Evolutionary conservation across 2,888 invertebrate species (phyloP).

Genomic region (Scrobipalpa atriplicella): DNA sequence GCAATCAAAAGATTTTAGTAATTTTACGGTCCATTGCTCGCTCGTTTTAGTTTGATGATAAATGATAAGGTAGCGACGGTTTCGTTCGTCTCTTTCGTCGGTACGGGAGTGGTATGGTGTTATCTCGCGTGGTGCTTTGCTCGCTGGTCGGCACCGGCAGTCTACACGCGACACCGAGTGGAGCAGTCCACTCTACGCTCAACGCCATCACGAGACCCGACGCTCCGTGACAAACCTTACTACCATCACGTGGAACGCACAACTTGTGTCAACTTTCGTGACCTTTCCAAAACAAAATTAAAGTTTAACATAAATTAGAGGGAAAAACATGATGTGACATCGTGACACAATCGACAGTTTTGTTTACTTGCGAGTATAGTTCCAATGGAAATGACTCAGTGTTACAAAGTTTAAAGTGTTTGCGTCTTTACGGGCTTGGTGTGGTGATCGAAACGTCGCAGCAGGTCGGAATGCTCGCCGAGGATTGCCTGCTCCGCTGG

Average conservation of each 20-base stretch:
- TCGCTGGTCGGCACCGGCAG: slow-evolving; percentile 12
- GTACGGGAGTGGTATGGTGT: slow-evolving; percentile 43
- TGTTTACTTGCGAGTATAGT: slow-evolving; percentile 52
- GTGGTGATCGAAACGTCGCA: slow-evolving; percentile 54
- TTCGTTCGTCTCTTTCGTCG: slow-evolving; percentile 26
- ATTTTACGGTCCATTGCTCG: slow-evolving; percentile 42
- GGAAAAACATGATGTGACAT: slow-evolving; percentile 40
- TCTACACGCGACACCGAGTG: slow-evolving; percentile 27
- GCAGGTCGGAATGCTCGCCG: slow-evolving; percentile 57
- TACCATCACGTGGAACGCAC: slow-evolving; percentile 28
- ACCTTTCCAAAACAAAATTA: slow-evolving; percentile 15
- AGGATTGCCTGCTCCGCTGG: slow-evolving; percentile 38
- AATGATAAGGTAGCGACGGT: slow-evolving; percentile 23
- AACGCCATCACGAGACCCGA: slow-evolving; percentile 15
- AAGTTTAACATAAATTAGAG: neutral
- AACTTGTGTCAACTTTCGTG: slow-evolving; percentile 21
- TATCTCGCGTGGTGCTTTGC: slow-evolving; percentile 47
- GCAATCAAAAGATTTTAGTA: slow-evolving; percentile 31
- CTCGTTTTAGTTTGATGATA: slow-evolving; percentile 20
- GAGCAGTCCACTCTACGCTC: slow-evolving; percentile 9
- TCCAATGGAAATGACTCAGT: slow-evolving; percentile 69
- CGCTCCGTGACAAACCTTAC: neutral
- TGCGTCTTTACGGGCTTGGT: slow-evolving; percentile 49
- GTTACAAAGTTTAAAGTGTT: slow-evolving; percentile 54
- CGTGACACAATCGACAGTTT: slow-evolving; percentile 40